Evolutionary conservation across 1,140 invertebrate species (phyloP), one percentile per base, ranked within the genome.

Genomic region (Teleopsis dalmanni): DNA sequence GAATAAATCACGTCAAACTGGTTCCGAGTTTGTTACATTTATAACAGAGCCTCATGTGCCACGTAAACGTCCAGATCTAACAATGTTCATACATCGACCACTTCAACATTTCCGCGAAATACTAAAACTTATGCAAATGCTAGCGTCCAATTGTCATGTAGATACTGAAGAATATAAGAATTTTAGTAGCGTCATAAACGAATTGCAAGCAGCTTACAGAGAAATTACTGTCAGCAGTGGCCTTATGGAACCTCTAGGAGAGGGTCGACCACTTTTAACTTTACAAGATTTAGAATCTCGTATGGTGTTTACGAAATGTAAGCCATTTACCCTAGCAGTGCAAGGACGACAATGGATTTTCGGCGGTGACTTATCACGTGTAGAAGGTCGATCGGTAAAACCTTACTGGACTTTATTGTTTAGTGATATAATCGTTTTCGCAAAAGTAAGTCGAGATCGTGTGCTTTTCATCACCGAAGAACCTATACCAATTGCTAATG

Each of bases 381-480:
- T 90, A 1, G 88, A 90, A 73, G 85, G 86, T 1, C 76, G 86
- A n/a, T 80, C 83, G 9, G 75, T 87, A 11, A 78, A 85, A 51
- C 83, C 87, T 1, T 88, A 85, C 57, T 91, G 88, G 87, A 87
- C 85, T 2, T 71, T 91, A 38, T 73, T 91, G 3, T 85, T 91
- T 60, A 86, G 81, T 48, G 88, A 91, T 63, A 77, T 91, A 25
- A 76, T 91, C 3, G 76, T 91, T 1, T 88, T 91, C 58, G 86
- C 88, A 6, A 85, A 87, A 53, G 85, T 90, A 11, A 89, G 85
- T 29, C 77, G 87, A 23, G 88, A 91, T 61, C 73, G 87, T 16
- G 88, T 91, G 3, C 72, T 91, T 1, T 91, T 90, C 62, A 85
- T 91, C 11, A 87, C 85, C 19, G 88, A 91, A 64, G 88, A 91